Conservation (phyloP, 1,140 invertebrate genomes). For the Drosophila albomicans region DNA sequence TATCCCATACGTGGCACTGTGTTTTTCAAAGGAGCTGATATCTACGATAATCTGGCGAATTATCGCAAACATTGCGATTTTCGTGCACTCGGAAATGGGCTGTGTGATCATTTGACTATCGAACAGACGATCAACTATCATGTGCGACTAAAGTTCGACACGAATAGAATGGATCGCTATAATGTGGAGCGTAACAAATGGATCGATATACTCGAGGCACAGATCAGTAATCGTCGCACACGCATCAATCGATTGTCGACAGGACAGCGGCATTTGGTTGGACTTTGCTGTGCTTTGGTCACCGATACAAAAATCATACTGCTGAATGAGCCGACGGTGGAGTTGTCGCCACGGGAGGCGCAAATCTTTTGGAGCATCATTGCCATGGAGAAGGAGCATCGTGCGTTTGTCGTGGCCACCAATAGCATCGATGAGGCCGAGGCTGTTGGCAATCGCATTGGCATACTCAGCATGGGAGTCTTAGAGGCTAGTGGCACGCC, state of each 20-base stretch:
- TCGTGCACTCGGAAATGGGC: constrained; percentile 56
- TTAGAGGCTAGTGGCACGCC: constrained; percentile 88
- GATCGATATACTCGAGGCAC: constrained; percentile 46
- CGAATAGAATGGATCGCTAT: constrained; percentile 14
- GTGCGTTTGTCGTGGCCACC: constrained; percentile 63
- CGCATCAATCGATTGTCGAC: constrained; percentile 34
- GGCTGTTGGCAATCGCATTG: constrained; percentile 69
- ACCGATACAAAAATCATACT: constrained; percentile 57
- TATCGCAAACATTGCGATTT: constrained; percentile 46
- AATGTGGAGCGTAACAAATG: constrained; percentile 60
- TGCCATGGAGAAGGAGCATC: constrained; percentile 53
- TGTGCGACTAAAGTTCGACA: constrained; percentile 45
- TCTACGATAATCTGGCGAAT: constrained; percentile 12
- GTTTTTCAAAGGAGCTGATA: constrained; percentile 22
- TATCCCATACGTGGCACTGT: constrained; percentile 72
- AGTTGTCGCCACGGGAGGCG: constrained; percentile 44
- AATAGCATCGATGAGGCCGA: constrained; percentile 69
- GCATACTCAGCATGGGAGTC: constrained; percentile 62
- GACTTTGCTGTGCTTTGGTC: constrained; percentile 57
- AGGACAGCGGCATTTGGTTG: constrained; percentile 52
- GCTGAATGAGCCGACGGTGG: constrained; percentile 65
- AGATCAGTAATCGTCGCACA: constrained; percentile 12
- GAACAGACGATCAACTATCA: constrained; percentile 71
- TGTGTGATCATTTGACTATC: constrained; percentile 54
- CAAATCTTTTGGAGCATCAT: constrained; percentile 90